Evolutionary conservation across 2,797 vertebrate genomes (phyloP).

Genomic region (Anas flavirostris): DNA sequence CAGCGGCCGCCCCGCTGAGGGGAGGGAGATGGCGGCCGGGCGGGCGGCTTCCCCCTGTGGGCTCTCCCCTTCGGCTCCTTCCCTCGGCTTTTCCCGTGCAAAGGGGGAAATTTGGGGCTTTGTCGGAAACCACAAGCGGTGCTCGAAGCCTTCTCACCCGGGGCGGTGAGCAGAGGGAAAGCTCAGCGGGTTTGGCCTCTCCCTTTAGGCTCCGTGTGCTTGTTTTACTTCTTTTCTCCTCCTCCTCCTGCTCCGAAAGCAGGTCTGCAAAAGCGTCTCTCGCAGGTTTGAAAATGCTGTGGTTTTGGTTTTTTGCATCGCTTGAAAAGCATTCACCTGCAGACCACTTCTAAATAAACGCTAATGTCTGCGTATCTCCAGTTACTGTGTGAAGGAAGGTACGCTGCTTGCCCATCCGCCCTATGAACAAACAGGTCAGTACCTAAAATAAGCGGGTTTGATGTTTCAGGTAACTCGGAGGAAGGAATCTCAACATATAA

Average conservation of each 20-base stretch:
- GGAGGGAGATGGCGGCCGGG: neutral
- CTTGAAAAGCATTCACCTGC: neutral
- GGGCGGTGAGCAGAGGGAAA: neutral
- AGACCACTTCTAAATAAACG: neutral
- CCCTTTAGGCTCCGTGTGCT: neutral
- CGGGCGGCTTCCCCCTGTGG: too few species aligned
- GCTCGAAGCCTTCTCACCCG: neutral
- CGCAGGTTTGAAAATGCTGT: neutral
- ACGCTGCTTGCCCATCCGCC: neutral
- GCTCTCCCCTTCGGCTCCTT: too few species aligned
- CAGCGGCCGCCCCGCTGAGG: neutral
- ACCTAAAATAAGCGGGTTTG: neutral
- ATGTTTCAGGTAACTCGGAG: neutral
- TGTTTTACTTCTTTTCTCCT: neutral
- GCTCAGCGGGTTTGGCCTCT: neutral
- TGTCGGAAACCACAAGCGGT: accelerated
- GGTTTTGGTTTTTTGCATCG: too few species aligned
- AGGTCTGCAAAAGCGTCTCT: neutral
- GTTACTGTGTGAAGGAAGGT: conserved; percentile 26
- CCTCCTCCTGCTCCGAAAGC: neutral
- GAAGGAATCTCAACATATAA: neutral
- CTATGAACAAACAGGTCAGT: conserved; percentile 64
- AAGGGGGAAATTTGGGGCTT: neutral
- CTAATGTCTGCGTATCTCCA: neutral
- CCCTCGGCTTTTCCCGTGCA: neutral